These are phyloP conservation scores for Rhagonycha fulva DNA, from an alignment of 2,888 invertebrate species.

Conservation along the genomic window DNA sequence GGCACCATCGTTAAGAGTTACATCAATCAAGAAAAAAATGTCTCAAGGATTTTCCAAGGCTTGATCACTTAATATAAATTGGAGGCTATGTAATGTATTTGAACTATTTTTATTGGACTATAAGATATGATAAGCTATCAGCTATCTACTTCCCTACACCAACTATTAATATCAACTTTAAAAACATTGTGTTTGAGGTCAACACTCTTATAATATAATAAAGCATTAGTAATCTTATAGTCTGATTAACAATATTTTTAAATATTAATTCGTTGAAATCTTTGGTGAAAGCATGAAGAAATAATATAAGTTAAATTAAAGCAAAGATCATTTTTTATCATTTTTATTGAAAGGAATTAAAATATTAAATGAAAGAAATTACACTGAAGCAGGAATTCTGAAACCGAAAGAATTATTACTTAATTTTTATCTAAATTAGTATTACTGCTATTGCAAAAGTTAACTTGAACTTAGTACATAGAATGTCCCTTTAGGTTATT, in stretches of 20 bases:
- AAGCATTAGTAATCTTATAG: background rate
- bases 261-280: background rate
- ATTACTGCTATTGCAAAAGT: background rate
- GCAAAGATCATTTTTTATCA: background rate
- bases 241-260: background rate
- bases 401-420: background rate
- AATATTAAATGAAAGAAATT: background rate
- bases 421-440: background rate
- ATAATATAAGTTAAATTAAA: background rate
- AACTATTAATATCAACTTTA: background rate
- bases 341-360: background rate
- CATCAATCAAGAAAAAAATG: background rate
- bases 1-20: background rate
- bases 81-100: background rate
- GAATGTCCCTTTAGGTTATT: background rate
- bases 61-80: background rate
- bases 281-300: background rate
- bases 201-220: background rate
- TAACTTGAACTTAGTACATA: background rate
- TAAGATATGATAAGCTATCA: background rate
- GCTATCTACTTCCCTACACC: background rate
- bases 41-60: background rate
- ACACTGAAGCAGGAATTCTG: background rate
- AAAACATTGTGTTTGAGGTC: background rate
- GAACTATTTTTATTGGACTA: background rate